Base-by-base conservation (phyloP, 2,888 invertebrate species). In the Agapostemon virescens region DNA sequence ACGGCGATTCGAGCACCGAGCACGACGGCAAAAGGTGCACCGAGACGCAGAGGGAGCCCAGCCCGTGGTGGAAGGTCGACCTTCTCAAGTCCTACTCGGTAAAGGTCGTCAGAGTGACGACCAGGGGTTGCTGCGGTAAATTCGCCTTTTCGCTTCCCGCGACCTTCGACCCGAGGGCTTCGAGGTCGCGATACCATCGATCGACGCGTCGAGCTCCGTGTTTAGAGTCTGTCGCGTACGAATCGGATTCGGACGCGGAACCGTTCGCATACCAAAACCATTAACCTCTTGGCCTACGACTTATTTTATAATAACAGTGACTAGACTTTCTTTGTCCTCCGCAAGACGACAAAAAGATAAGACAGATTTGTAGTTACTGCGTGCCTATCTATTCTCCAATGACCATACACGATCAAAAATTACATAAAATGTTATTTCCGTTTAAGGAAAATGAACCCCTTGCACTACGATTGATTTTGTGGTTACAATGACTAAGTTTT, bases 31-130 rank as follows among this genome's bases (percentile, higher is more conserved):
- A 96, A 90, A 94, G 97, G 82, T 98, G 98, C 92, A 97, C 97
- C 0, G 98, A 98, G 93, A 98, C 98, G 0, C 96, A 97, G 91
- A 95, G 96, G 80, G 98, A 98, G 90, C 96, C 96, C 0, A 97
- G 97, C 33, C 98, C 98, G 0, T 98, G 98, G 97, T 98, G 98
- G 98, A 96, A 96, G 88, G 98, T 98, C 13, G 97, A 98, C 92
- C 93, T 98, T 66, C 94, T 98, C 55, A 94, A 96, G 77, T 96
- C 97, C 40, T 98, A 98, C 92, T 95, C 97, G 0, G 96, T 98
- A 72, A 96, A 96, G 91, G 97, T 97, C 55, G 97, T 98, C 58
- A 93, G 97, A 82, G 96, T 98, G 69, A 97, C 98, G 15, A 98
- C 98, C 0, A 94, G 96, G 90, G 96, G 96, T 45, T 96, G 97